Conservation (phyloP, 2,797 vertebrate species). For the Heteromormyrus szaboi region DNA sequence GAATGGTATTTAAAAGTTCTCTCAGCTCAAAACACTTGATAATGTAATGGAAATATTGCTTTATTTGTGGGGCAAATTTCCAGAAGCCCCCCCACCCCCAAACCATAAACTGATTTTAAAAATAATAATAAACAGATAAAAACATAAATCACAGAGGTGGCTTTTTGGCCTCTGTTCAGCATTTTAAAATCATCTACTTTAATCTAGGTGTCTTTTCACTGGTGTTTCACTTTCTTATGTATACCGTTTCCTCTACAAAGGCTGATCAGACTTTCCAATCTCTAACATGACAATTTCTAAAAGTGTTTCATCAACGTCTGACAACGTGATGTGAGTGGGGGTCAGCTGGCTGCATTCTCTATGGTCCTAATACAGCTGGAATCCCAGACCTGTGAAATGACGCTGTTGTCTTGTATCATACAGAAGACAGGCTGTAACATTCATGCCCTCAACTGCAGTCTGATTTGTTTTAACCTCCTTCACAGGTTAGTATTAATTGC, state of each 20-base stretch:
- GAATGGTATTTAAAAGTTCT: not conserved
- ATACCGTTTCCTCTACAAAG: not conserved
- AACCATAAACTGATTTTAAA: not conserved
- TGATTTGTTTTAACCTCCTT: not conserved
- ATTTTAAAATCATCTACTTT: not conserved
- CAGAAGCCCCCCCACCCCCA: not conserved
- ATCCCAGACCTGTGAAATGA: not conserved
- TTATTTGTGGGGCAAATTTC: not conserved
- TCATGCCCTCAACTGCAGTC: not conserved
- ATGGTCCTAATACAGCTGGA: not conserved
- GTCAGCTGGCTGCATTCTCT: not conserved
- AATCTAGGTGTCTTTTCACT: not conserved
- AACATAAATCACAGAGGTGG: not conserved
- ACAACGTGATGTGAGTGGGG: not conserved
- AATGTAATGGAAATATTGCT: not conserved
- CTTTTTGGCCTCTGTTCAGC: not conserved
- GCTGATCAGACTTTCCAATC: not conserved
- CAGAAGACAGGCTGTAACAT: not conserved
- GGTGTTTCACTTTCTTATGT: not conserved
- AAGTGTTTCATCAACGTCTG: not conserved
- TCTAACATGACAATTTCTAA: not conserved
- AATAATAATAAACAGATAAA: not conserved
- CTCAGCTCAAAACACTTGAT: not conserved
- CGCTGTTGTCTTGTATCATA: not conserved
- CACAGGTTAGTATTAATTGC: not conserved